Evolutionary conservation across 2,888 invertebrate genomes (phyloP).

Genomic region (Stomorhina lunata): DNA sequence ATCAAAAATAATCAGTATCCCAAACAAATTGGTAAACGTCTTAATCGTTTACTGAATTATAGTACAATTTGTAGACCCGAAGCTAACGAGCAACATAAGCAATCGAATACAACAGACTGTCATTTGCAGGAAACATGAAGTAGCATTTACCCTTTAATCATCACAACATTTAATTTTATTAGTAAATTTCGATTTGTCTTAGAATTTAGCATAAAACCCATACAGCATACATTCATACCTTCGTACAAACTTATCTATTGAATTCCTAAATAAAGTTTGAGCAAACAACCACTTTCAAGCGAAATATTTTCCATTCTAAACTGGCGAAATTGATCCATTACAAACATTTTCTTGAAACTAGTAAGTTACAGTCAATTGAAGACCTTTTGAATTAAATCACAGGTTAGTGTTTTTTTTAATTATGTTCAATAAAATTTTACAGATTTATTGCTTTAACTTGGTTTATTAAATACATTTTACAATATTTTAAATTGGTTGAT

Average conservation of each 20-base stretch:
- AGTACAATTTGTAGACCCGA: constrained; percentile 69
- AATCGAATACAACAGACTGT: neutral
- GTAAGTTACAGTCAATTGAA: too few species aligned
- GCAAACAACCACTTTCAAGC: too few species aligned
- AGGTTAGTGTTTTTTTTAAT: too few species aligned
- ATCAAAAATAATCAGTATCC: constrained; percentile 90
- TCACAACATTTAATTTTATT: neutral
- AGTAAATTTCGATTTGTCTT: neutral
- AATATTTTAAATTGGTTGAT: constrained; percentile 69
- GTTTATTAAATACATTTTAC: too few species aligned
- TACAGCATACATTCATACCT: neutral
- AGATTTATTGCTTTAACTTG: neutral
- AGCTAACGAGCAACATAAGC: constrained; percentile 20
- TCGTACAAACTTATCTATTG: neutral
- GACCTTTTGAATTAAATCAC: too few species aligned
- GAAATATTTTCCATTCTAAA: too few species aligned
- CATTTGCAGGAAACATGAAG: constrained; percentile 36
- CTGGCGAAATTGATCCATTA: too few species aligned
- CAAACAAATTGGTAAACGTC: constrained; percentile 88
- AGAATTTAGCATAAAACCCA: neutral
- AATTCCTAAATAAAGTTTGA: constrained; percentile 12
- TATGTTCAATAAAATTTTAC: too few species aligned
- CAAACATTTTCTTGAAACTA: too few species aligned
- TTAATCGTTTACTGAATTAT: constrained; percentile 82
- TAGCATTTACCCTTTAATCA: neutral